These are phyloP conservation scores for Polypedilum vanderplanki DNA, from an alignment of 1,140 invertebrate species.

Conservation along the genomic window DNA sequence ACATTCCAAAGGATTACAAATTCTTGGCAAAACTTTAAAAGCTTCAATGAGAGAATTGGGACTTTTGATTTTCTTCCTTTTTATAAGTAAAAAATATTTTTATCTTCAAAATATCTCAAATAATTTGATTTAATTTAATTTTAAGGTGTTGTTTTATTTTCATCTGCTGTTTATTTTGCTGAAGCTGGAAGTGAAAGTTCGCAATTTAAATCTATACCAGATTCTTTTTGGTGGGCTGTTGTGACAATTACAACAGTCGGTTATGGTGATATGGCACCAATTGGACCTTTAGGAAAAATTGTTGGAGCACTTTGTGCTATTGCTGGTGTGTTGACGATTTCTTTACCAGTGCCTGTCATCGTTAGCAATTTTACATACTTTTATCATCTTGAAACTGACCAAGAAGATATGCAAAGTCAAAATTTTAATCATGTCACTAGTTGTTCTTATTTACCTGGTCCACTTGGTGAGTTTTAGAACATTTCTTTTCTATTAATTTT, in stretches of 20 bases:
- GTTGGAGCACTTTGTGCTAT: slow-evolving; percentile 95
- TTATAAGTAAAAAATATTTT: slow-evolving; percentile 75
- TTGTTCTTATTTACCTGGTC: slow-evolving; percentile 83
- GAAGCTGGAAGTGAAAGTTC: slow-evolving; percentile 95
- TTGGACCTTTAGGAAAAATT: slow-evolving; percentile 94
- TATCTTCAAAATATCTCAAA: slow-evolving; percentile 27
- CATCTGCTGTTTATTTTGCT: slow-evolving; percentile 97
- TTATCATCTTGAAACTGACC: slow-evolving; percentile 95
- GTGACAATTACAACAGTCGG: slow-evolving; percentile 99
- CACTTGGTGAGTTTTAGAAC: slow-evolving; percentile 52
- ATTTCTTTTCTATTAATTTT: background rate
- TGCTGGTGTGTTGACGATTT: slow-evolving; percentile 93
- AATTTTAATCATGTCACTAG: slow-evolving; percentile 90
- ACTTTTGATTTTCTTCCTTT: slow-evolving; percentile 99
- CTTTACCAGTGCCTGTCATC: slow-evolving; percentile 93
- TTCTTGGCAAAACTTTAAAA: slow-evolving; percentile 95
- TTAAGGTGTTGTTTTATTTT: slow-evolving; percentile 98
- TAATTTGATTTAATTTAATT: slow-evolving; percentile 44
- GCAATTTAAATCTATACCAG: slow-evolving; percentile 97
- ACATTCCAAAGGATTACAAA: slow-evolving; percentile 96
- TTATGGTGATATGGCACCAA: slow-evolving; percentile 99
- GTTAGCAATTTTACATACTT: slow-evolving; percentile 99
- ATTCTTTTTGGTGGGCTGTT: slow-evolving; percentile 99
- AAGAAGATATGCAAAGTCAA: slow-evolving; percentile 90
- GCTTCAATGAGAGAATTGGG: slow-evolving; percentile 99